These are phyloP conservation scores for Prinia subflava DNA, from an alignment of 2,113 vertebrate species.

Conservation along the genomic window DNA sequence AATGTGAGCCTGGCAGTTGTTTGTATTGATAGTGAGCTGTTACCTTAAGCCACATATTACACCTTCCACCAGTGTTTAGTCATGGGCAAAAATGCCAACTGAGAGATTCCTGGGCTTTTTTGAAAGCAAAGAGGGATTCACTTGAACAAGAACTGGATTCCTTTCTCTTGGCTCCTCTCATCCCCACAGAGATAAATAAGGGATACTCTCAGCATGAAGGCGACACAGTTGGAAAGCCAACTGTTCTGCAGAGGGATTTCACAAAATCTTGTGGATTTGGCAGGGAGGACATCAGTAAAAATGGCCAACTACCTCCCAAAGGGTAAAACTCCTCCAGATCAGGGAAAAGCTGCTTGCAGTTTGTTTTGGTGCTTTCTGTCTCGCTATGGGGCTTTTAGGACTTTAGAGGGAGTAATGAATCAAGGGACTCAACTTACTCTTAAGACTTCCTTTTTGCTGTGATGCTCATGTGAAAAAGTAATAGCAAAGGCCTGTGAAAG, in stretches of 20 bases:
- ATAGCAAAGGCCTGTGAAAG: neutral
- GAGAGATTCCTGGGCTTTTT: conserved; percentile 23
- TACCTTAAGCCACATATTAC: conserved; percentile 7
- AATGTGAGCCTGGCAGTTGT: neutral
- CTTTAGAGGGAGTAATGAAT: neutral
- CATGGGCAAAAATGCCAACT: neutral
- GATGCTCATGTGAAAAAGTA: neutral
- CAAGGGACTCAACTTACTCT: neutral
- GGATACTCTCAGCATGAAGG: conserved; percentile 8
- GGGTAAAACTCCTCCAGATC: neutral
- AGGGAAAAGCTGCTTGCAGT: neutral
- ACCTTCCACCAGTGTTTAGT: conserved; percentile 7
- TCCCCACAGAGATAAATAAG: neutral
- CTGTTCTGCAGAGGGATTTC: neutral
- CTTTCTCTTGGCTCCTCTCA: conserved; percentile 13
- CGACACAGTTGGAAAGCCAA: neutral
- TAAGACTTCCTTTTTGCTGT: neutral
- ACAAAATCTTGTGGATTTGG: conserved; percentile 4
- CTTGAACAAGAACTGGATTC: neutral
- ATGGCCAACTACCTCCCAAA: neutral
- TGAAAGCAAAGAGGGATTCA: conserved; percentile 37
- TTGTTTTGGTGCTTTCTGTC: conserved; percentile 12
- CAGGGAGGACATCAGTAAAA: neutral
- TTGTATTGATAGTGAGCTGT: neutral
- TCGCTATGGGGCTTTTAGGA: neutral